Evolutionary conservation across 2,888 invertebrate genomes (phyloP).

Genomic region (Meliscaeva auricollis): DNA sequence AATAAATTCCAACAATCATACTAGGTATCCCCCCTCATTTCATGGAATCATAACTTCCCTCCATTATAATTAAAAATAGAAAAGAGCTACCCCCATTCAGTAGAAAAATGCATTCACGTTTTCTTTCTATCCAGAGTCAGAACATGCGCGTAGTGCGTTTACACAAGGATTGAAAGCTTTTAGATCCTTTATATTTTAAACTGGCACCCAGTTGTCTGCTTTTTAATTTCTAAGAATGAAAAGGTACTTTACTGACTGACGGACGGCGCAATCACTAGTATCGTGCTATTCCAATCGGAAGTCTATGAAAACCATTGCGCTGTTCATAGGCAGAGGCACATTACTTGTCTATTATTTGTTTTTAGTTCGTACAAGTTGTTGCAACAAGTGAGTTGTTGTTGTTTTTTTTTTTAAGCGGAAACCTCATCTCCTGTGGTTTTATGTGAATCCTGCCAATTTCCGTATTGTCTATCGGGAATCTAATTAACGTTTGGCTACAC

Average conservation of each 20-base stretch:
- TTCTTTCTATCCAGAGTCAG: neutral
- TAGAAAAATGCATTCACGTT: slow-evolving; percentile 56
- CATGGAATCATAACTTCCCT: too few species aligned
- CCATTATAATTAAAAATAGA: neutral
- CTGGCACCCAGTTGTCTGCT: slow-evolving; percentile 22
- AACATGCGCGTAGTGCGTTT: slow-evolving; percentile 21
- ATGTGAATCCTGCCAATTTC: slow-evolving; percentile 24
- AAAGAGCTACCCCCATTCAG: neutral
- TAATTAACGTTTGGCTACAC: slow-evolving; percentile 18
- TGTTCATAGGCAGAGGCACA: neutral
- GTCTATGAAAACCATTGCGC: neutral
- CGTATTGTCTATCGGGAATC: slow-evolving; percentile 16
- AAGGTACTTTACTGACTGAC: neutral
- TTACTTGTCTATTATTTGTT: neutral
- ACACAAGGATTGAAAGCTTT: slow-evolving; percentile 32
- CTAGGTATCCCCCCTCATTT: too few species aligned
- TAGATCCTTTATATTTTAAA: slow-evolving; percentile 14
- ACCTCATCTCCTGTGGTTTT: neutral
- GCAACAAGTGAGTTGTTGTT: slow-evolving; percentile 29
- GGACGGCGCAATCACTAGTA: neutral
- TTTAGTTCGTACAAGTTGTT: slow-evolving; percentile 16
- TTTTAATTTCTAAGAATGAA: slow-evolving; percentile 23
- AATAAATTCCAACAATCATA: neutral
- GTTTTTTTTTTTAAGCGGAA: neutral
- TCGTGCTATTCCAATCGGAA: neutral